phyloP scores from a whole-genome alignment of 2,113 vertebrate species.

The Anhinga rufa region DNA sequence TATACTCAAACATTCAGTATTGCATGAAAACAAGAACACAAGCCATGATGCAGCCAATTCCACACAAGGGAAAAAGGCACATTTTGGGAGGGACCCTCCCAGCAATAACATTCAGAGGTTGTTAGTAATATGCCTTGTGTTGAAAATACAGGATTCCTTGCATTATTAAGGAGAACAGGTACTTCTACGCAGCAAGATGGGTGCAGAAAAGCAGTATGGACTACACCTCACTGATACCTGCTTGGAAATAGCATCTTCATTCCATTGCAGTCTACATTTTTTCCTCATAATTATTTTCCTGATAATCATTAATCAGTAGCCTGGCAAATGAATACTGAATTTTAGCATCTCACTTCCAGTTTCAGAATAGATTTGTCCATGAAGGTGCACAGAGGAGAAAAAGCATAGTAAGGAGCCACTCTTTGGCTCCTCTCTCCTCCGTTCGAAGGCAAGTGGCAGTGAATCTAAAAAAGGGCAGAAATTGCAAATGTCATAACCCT shows the following conservation, averaged over 20 bases:
- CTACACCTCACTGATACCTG: neutral
- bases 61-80: neutral
- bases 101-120: neutral
- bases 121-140: neutral
- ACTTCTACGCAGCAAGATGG: neutral
- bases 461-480: neutral
- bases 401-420: neutral
- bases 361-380: neutral
- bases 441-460: neutral
- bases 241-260: neutral
- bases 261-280: neutral
- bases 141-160: neutral
- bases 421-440: neutral
- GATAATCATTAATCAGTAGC: neutral
- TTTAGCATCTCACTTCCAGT: neutral
- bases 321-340: neutral
- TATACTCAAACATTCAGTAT: neutral
- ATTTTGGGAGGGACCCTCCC: neutral
- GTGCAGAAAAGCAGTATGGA: neutral
- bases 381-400: neutral
- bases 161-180: neutral
- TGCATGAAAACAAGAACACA: constrained; percentile 16
- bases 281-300: neutral
- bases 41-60: neutral
- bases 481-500: neutral